Conservation (phyloP, 2,888 invertebrate species). For the Phanerotoma sp. region DNA sequence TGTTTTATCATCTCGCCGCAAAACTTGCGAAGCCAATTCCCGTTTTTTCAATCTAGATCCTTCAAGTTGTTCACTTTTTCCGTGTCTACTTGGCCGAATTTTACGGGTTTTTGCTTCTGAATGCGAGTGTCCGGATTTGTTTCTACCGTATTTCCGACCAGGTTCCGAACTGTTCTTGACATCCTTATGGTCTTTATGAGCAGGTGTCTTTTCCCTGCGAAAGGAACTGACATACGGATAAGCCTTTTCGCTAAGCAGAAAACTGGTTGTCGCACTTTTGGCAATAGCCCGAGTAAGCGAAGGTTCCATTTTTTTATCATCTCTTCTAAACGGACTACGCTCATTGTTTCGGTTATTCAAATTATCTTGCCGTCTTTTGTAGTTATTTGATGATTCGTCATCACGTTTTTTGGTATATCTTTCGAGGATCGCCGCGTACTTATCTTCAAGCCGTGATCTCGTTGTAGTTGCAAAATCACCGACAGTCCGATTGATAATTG, state of each 20-base stretch:
- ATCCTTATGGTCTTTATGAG: conserved; percentile 59
- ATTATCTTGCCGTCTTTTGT: conserved; percentile 31
- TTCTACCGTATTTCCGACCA: conserved; percentile 53
- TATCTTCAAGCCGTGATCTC: conserved; percentile 74
- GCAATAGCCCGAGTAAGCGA: conserved; percentile 59
- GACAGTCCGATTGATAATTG: conserved; percentile 41
- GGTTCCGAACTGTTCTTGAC: conserved; percentile 57
- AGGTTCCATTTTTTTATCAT: conserved; percentile 72
- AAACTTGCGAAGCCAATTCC: too few species aligned
- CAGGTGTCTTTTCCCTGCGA: conserved; percentile 67
- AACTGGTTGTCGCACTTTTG: conserved; percentile 71
- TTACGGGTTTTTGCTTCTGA: conserved; percentile 45
- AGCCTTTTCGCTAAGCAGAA: conserved; percentile 70
- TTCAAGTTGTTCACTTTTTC: conserved; percentile 67
- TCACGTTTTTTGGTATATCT: conserved; percentile 63
- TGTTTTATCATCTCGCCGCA: too few species aligned
- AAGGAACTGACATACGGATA: conserved; percentile 62
- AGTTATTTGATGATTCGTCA: conserved; percentile 30
- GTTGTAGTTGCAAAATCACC: conserved; percentile 61
- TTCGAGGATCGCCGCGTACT: conserved; percentile 75
- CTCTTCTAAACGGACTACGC: conserved; percentile 47
- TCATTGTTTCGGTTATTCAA: conserved; percentile 40
- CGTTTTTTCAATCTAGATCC: conserved; percentile 49
- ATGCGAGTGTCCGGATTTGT: conserved; percentile 56
- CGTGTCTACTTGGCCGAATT: conserved; percentile 61